Evolutionary conservation across 2,797 vertebrate species (phyloP).

Genomic region (Sylvilagus floridanus): DNA sequence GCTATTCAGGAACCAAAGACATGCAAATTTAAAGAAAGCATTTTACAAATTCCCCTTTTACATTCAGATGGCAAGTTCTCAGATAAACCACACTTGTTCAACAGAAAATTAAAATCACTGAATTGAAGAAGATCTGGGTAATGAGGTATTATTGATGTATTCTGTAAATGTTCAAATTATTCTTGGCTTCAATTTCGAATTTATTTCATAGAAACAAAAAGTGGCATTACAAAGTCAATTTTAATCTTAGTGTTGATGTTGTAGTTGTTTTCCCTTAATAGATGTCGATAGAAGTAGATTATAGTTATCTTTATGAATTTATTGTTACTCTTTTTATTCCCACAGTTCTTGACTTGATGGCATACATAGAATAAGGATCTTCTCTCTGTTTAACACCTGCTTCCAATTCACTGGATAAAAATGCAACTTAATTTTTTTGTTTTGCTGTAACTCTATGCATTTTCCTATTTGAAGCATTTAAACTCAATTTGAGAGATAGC

Average conservation of each 20-base stretch:
- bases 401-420: slow-evolving; percentile 85
- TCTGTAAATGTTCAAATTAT: slow-evolving; percentile 89
- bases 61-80: slow-evolving; percentile 90
- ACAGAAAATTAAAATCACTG: slow-evolving; percentile 89
- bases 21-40: slow-evolving; percentile 86
- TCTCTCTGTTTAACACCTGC: slow-evolving; percentile 85
- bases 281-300: slow-evolving; percentile 85
- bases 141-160: slow-evolving; percentile 89
- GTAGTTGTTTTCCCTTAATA: slow-evolving; percentile 84
- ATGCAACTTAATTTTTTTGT: slow-evolving; percentile 82
- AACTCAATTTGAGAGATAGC: slow-evolving; percentile 42
- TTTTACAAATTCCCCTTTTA: slow-evolving; percentile 84
- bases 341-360: slow-evolving; percentile 79
- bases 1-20: slow-evolving; percentile 87
- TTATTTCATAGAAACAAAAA: slow-evolving; percentile 87
- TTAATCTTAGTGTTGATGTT: slow-evolving; percentile 85
- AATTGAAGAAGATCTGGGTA: slow-evolving; percentile 88
- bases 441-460: slow-evolving; percentile 63
- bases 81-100: slow-evolving; percentile 87
- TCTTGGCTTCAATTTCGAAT: slow-evolving; percentile 86
- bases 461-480: slow-evolving; percentile 55
- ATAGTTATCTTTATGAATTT: slow-evolving; percentile 86
- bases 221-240: slow-evolving; percentile 86
- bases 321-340: slow-evolving; percentile 82
- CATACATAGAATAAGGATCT: slow-evolving; percentile 72